Conservation (phyloP, 2,113 vertebrate species). For the Charina bottae region DNA sequence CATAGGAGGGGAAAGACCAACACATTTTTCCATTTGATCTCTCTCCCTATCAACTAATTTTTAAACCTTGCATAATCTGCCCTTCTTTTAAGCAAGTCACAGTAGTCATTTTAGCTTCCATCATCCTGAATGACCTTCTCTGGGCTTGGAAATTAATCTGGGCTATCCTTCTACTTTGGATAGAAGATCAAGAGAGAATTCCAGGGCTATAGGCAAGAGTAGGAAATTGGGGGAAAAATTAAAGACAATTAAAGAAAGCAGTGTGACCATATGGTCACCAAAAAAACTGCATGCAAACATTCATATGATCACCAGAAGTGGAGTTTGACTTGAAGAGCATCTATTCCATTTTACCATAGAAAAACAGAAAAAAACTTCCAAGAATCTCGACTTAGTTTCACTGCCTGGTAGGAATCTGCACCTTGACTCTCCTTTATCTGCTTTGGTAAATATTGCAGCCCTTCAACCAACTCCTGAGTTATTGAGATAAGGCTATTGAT, state of each 20-base stretch:
- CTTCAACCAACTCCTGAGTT: not conserved
- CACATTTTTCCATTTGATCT: not conserved
- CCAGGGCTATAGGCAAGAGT: not conserved
- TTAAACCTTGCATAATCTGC: not conserved
- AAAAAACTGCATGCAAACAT: not conserved
- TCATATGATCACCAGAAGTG: not conserved
- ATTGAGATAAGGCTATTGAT: not conserved
- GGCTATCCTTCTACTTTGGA: not conserved
- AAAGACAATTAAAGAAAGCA: not conserved
- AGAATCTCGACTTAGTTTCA: not conserved
- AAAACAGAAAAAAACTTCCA: not conserved
- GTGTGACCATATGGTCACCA: not conserved
- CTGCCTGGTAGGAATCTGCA: not conserved
- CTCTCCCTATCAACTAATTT: not conserved
- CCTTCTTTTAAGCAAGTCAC: not conserved
- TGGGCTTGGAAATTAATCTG: not conserved
- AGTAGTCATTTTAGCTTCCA: not conserved
- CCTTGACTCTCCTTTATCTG: not conserved
- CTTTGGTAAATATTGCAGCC: not conserved
- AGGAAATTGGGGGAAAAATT: not conserved
- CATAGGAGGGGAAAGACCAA: not conserved
- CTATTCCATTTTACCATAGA: not conserved
- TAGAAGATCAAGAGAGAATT: not conserved
- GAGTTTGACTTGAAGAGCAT: not conserved
- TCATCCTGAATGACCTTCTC: not conserved